These are phyloP conservation scores for Oreochromis mossambicus DNA, from an alignment of 2,797 vertebrate species.

Conservation along the genomic window DNA sequence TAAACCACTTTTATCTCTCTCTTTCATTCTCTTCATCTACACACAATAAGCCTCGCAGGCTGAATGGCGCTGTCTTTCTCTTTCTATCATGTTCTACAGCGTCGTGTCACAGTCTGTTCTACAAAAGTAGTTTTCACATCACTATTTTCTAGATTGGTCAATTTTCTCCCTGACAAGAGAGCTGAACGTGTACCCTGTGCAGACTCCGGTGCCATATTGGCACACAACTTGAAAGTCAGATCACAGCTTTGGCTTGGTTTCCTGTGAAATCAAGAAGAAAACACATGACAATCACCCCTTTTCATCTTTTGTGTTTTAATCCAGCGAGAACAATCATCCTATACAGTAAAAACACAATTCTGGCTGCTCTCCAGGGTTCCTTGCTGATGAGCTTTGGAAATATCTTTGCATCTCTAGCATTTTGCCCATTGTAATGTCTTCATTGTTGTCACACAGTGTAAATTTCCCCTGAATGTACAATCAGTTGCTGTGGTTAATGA, in stretches of 20 bases:
- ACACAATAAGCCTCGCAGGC: constrained; percentile 38
- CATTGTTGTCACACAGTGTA: constrained; percentile 39
- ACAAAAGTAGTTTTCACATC: constrained; percentile 46
- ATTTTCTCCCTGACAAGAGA: constrained; percentile 31
- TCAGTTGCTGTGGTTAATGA: constrained; percentile 52
- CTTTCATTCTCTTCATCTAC: constrained; percentile 21
- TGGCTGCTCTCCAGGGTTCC: background rate
- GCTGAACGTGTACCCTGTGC: background rate
- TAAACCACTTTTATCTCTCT: constrained; percentile 32
- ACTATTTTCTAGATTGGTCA: constrained; percentile 42
- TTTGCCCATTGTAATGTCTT: constrained; percentile 23
- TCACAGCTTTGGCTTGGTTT: background rate
- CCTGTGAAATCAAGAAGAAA: constrained; percentile 1
- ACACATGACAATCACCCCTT: background rate
- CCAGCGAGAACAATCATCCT: constrained; percentile 6
- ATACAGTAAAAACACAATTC: background rate
- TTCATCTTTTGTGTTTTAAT: constrained; percentile 16
- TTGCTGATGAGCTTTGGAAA: constrained; percentile 26
- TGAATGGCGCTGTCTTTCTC: constrained; percentile 35
- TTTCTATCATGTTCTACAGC: constrained; percentile 1
- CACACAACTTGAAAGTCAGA: constrained; percentile 7
- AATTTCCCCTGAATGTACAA: constrained; percentile 54
- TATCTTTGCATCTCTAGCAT: constrained; percentile 24
- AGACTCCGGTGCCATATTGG: constrained; percentile 2
- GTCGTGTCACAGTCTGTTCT: constrained; percentile 24